Conservation (phyloP, 2,888 invertebrate genomes). For the Aspidiotus rigidus region DNA sequence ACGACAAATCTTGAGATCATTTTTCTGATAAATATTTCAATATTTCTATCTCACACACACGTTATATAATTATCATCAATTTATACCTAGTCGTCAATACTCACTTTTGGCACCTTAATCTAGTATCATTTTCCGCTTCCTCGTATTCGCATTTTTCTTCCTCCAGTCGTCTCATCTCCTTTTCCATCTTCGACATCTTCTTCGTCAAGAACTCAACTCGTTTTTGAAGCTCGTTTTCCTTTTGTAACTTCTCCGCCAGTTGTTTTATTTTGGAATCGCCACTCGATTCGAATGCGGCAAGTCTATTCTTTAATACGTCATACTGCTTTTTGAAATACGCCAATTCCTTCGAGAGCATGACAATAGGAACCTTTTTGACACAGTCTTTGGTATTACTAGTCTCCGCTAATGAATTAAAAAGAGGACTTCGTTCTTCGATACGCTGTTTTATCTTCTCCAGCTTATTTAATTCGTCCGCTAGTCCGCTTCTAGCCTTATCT, state of each 20-base stretch:
- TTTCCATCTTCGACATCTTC: constrained; percentile 51
- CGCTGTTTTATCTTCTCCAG: constrained; percentile 55
- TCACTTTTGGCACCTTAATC: constrained; percentile 51
- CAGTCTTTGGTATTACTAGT: constrained; percentile 6
- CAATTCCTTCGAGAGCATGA: constrained; percentile 45
- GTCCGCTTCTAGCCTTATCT: not conserved
- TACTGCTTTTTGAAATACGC: constrained; percentile 59
- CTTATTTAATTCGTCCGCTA: constrained; percentile 50
- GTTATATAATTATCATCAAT: not conserved
- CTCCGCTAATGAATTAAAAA: not conserved
- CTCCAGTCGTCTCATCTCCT: constrained; percentile 56
- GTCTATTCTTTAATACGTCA: constrained; percentile 55
- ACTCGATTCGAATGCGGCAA: constrained; percentile 57
- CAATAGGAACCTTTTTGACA: constrained; percentile 14
- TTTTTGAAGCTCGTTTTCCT: constrained; percentile 51
- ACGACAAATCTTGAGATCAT: too few relatives aligned
- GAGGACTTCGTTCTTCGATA: constrained; percentile 46
- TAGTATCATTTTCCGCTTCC: constrained; percentile 66
- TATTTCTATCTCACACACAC: not conserved
- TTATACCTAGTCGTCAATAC: not conserved
- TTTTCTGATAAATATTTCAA: too few relatives aligned
- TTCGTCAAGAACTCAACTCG: constrained; percentile 46
- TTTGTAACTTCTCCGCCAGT: constrained; percentile 54
- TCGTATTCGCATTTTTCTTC: constrained; percentile 65
- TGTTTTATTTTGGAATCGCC: constrained; percentile 55